These are phyloP conservation scores for Dallia pectoralis DNA, from an alignment of 2,797 vertebrate species.

Conservation along the genomic window DNA sequence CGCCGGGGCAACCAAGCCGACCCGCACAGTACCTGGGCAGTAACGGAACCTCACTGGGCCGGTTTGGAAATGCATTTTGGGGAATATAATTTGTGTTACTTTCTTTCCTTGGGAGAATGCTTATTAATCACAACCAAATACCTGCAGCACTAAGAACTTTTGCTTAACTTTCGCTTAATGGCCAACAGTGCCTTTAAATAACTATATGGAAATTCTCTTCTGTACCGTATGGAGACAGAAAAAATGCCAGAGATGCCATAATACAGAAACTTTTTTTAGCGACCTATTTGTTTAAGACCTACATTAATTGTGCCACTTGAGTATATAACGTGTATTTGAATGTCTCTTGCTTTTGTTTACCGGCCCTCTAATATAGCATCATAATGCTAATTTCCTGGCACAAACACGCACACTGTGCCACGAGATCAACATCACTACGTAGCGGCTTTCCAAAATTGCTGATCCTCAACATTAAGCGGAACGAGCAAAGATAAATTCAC, in stretches of 20 bases:
- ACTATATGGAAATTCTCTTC: background rate
- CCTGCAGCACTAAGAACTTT: background rate
- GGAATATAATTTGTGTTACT: background rate
- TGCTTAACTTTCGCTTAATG: background rate
- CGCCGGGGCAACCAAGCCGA: background rate
- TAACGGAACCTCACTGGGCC: background rate
- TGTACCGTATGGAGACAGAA: background rate
- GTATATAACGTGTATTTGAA: slow-evolving; percentile 37
- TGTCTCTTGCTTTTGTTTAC: slow-evolving; percentile 27
- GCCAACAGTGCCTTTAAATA: background rate
- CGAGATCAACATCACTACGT: slow-evolving; percentile 49
- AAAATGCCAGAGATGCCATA: background rate
- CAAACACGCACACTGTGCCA: slow-evolving; percentile 43
- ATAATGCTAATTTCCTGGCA: slow-evolving; percentile 25
- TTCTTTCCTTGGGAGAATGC: background rate
- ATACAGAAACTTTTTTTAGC: slow-evolving; percentile 3
- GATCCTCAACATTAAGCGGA: slow-evolving; percentile 54
- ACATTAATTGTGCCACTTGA: slow-evolving; percentile 45
- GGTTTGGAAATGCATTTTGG: background rate
- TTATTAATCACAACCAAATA: background rate
- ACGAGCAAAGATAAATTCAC: slow-evolving; percentile 49
- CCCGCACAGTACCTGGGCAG: background rate
- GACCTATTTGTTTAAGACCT: slow-evolving; percentile 46
- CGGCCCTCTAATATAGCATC: slow-evolving; percentile 40
- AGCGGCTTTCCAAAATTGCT: slow-evolving; percentile 54